These are phyloP conservation scores for Eclectus roratus DNA, from an alignment of 2,113 vertebrate genomes.

Conservation along the genomic window DNA sequence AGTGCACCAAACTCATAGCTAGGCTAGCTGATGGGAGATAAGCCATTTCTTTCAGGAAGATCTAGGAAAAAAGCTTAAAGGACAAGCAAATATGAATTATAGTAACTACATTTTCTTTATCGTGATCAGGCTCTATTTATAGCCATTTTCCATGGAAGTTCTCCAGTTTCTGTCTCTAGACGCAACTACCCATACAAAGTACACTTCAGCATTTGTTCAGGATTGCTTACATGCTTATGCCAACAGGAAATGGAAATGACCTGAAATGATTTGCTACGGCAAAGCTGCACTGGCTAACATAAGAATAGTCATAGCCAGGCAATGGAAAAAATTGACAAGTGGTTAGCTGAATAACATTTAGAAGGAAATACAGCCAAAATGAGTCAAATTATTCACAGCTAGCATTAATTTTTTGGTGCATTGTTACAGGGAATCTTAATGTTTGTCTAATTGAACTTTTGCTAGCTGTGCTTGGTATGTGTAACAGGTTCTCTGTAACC, in stretches of 20 bases:
- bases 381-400: background rate
- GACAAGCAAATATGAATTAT: background rate
- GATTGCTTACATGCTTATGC: background rate
- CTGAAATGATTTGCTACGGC: background rate
- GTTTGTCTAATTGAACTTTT: background rate
- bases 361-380: background rate
- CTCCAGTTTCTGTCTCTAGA: background rate
- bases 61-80: background rate
- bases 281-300: background rate
- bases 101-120: background rate
- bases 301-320: background rate
- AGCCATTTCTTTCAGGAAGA: background rate
- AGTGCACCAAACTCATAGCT: background rate
- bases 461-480: background rate
- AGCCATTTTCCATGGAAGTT: background rate
- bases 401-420: background rate
- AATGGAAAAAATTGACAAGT: background rate
- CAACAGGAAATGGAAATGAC: background rate
- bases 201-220: background rate
- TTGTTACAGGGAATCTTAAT: background rate
- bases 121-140: background rate
- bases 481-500: background rate
- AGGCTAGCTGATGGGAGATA: background rate
- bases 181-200: background rate
- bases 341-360: background rate